Base-by-base conservation (phyloP, 2,888 invertebrate genomes). In the Acrobasis consociella region DNA sequence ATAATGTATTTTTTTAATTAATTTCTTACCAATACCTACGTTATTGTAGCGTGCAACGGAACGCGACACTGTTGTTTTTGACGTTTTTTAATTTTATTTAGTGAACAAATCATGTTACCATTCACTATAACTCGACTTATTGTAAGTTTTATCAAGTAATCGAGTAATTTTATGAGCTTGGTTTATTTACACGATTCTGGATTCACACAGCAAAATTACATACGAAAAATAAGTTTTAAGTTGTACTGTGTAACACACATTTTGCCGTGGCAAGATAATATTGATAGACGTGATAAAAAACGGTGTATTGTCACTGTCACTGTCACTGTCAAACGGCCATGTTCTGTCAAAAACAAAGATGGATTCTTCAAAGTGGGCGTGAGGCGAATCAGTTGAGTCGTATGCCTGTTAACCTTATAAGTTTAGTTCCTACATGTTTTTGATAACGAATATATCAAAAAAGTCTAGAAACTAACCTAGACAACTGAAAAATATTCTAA, bases 31-130 rank as follows among this genome's bases (percentile, higher is more conserved):
- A 63, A 52, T 64, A 39, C 51, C 60, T 50, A 56, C 15, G n/a
- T 62, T 62, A 64, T 64, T 38, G 59, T 49, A 53, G 64, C 61
- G 49, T 60, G 60, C 10, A 59, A 59, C 59, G 62, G 53, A 65
- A 64, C 55, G 62, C 31, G 67, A 69, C 69, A 68, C 67, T 67
- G 75, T 74, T 72, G 42, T 78, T 81, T 64, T 62, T 51, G 56
- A 65, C 63, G 83, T 82, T 81, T 81, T 81, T 87, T 89, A 90
- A 64, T 64, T 83, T 83, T 80, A 81, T 81, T 87, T 89, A 90
- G 89, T 89, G 89, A 89, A 89, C 87, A 86, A 89, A 87, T 78
- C 75, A 86, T 89, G 91, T 91, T 91, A 91, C 91, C 91, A 91
- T 88, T 88, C 89, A 89, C 87, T 89, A 85, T 84, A 78, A 81